Percentiles rank a stretch among this genome's conserved stretches.
Conservation (phyloP, 2,888 invertebrate species). For the Bombylius discolor region DNA sequence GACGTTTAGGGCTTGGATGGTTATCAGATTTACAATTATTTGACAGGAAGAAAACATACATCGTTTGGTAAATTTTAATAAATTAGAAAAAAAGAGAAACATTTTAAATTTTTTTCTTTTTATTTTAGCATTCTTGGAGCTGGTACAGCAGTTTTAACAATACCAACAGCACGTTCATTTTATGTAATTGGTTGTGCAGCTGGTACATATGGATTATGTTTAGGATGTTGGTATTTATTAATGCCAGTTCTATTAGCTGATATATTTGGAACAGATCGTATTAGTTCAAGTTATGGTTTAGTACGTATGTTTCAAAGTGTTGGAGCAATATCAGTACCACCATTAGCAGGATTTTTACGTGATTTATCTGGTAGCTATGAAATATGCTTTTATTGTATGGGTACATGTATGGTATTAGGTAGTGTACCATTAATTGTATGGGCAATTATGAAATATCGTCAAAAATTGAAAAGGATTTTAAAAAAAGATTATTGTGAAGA, state of each 20-base stretch:
- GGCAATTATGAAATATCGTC: slow-evolving; percentile 27
- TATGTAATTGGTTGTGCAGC: slow-evolving; percentile 52
- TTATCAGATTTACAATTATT: slow-evolving; percentile 59
- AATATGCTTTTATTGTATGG: slow-evolving; percentile 63
- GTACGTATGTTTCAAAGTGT: slow-evolving; percentile 65
- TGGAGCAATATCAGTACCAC: slow-evolving; percentile 59
- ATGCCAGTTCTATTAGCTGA: slow-evolving; percentile 62
- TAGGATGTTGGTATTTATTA: slow-evolving; percentile 64
- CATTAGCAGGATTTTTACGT: slow-evolving; percentile 52
- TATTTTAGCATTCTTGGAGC: slow-evolving; percentile 50
- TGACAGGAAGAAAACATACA: slow-evolving; percentile 56
- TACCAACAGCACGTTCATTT: slow-evolving; percentile 53
- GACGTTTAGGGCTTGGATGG: slow-evolving; percentile 59
- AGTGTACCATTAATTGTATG: slow-evolving; percentile 49
- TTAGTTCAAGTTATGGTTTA: slow-evolving; percentile 62
- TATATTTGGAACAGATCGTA: slow-evolving; percentile 59
- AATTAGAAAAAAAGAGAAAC: not conserved
- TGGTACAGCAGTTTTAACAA: slow-evolving; percentile 51
- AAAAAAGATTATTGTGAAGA: slow-evolving; percentile 27
- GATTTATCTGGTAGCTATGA: slow-evolving; percentile 60
- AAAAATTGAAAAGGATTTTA: slow-evolving; percentile 21
- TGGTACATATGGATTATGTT: slow-evolving; percentile 54
- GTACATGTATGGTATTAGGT: slow-evolving; percentile 60
- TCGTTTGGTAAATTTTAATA: slow-evolving; percentile 43
- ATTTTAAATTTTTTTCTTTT: not conserved